Conservation (phyloP, 1,140 invertebrate genomes). For the Scylla paramamosain region DNA sequence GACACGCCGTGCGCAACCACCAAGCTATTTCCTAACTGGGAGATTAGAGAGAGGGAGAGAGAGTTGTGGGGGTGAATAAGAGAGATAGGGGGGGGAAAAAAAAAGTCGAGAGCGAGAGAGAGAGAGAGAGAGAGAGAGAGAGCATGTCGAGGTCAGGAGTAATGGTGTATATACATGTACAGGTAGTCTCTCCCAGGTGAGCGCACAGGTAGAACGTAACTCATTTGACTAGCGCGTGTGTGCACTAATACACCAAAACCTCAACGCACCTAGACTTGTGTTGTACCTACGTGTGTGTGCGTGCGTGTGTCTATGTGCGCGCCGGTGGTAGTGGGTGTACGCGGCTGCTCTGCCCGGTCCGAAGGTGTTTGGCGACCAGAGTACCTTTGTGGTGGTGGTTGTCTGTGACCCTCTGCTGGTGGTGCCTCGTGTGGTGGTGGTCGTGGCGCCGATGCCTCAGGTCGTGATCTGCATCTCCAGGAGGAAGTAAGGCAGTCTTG, state of each 20-base stretch:
- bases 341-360: too few species aligned
- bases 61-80: too few species aligned
- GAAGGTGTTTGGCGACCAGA: too few species aligned
- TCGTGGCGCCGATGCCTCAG: not conserved
- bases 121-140: constrained; percentile 16
- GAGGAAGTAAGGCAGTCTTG: not conserved
- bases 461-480: not conserved
- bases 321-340: too few species aligned
- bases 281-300: too few species aligned
- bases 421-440: too few species aligned
- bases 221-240: not conserved
- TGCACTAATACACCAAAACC: not conserved
- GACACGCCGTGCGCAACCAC: too few species aligned
- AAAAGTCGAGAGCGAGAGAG: not conserved
- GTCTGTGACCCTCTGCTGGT: too few species aligned
- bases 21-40: not conserved
- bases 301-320: too few species aligned
- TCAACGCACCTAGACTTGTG: too few species aligned
- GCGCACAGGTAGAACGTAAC: not conserved
- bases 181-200: not conserved
- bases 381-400: too few species aligned
- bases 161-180: not conserved
- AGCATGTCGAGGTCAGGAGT: not conserved
- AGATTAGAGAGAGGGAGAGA: not conserved
- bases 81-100: not conserved